Evolutionary conservation across 2,888 invertebrate genomes (phyloP).

Genomic region (Flexamia atlantica): DNA sequence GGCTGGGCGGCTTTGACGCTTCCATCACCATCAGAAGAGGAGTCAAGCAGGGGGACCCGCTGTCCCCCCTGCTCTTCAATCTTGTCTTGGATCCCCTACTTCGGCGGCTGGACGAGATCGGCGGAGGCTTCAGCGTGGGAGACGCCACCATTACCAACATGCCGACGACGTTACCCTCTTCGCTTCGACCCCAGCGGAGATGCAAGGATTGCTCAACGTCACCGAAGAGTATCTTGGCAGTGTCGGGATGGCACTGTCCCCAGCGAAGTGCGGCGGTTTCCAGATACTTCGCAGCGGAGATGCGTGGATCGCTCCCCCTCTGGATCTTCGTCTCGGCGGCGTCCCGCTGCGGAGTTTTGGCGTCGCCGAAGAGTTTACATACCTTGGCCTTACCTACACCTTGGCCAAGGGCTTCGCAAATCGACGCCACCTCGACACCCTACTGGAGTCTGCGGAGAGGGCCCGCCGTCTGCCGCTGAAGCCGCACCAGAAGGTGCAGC

Average conservation of each 20-base stretch:
- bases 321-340: background rate
- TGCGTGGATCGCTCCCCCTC: background rate
- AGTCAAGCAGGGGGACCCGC: constrained; percentile 66
- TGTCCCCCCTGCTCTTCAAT: constrained; percentile 63
- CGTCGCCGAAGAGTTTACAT: background rate
- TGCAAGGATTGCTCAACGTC: background rate
- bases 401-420: constrained; percentile 8
- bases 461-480: constrained; percentile 31
- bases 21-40: constrained; percentile 14
- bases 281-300: background rate
- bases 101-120: background rate
- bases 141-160: background rate
- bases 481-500: constrained; percentile 44
- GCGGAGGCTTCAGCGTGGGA: background rate
- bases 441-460: too few species aligned
- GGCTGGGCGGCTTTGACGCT: background rate
- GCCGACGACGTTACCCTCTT: constrained; percentile 62
- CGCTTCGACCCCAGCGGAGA: background rate
- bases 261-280: constrained; percentile 17
- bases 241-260: constrained; percentile 47
- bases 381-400: too few species aligned
- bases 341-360: background rate
- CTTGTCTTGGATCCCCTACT: constrained; percentile 60
- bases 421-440: background rate
- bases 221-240: constrained; percentile 15